Evolutionary conservation across 1,140 invertebrate species (phyloP).

Genomic region (Drosophila busckii): DNA sequence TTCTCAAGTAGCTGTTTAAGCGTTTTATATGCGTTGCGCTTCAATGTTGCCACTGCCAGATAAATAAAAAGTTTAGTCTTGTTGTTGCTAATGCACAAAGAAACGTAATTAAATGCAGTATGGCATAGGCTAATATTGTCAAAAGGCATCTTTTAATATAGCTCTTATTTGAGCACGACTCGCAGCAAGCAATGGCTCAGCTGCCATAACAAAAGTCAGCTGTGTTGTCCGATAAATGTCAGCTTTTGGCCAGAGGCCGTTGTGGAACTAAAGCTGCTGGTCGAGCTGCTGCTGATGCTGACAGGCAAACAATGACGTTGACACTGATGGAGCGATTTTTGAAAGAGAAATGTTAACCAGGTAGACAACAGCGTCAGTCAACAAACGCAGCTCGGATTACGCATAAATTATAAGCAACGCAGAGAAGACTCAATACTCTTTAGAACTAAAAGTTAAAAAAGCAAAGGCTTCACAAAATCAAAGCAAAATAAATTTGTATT

Average conservation of each 20-base stretch:
- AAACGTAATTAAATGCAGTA: conserved; percentile 6
- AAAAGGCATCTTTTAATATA: conserved; percentile 29
- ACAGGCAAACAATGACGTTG: conserved; percentile 45
- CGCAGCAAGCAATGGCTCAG: conserved; percentile 17
- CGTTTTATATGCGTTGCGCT: too few relatives aligned
- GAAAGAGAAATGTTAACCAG: conserved; percentile 7
- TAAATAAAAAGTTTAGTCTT: too few relatives aligned
- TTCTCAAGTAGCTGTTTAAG: too few relatives aligned
- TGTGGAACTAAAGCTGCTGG: conserved; percentile 1
- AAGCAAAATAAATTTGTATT: too few relatives aligned
- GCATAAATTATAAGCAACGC: too few relatives aligned
- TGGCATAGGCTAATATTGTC: neutral
- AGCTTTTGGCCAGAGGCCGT: conserved; percentile 21
- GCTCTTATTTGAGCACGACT: conserved; percentile 14
- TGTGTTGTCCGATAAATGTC: conserved; percentile 46
- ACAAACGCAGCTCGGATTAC: conserved; percentile 14
- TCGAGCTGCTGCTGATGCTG: conserved; percentile 36
- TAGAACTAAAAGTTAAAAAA: too few relatives aligned
- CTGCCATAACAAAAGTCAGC: conserved; percentile 25
- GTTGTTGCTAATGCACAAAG: neutral
- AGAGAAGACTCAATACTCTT: too few relatives aligned
- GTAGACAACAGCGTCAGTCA: conserved; percentile 2
- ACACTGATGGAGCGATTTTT: conserved; percentile 49
- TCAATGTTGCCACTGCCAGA: neutral
- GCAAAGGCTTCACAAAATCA: too few relatives aligned